Base-by-base conservation (phyloP, 1,140 invertebrate genomes). In the Sinonovacula constricta region DNA sequence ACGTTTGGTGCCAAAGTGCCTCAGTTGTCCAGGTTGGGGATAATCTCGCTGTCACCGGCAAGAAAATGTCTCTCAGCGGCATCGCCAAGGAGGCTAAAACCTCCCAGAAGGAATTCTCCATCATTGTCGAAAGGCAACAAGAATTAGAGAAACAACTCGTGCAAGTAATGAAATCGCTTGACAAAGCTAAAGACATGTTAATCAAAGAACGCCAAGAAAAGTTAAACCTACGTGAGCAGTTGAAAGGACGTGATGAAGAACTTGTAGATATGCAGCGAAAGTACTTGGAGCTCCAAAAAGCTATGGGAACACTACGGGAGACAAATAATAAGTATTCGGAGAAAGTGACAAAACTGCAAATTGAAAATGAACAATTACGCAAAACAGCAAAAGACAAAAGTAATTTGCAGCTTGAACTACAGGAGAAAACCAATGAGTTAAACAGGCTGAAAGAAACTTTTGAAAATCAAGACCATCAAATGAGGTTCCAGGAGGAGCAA, bases 241-340 rank as follows among this genome's bases (percentile, higher is more conserved):
- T 84, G 2, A 68, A 68, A 39, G 28, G 39, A 7, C 74, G 75
- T 3, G 79, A 82, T 24, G 79, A 81, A 10, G 83, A 84, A 49
- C 36, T 84, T 31, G 76, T 74, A 22, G 81, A 76, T 54, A 78
- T 84, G 79, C 79, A 82, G 45, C 68, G 81, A 31, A 84, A 81
- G 65, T 84, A 84, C 36, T 51, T 80, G 34, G 83, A 84, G 33
- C 63, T 84, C 39, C 83, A 84, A 51, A 84, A 84, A 39, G 81
- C 81, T n/a, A 82, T 84, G 79, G 66, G 78, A 2, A 82, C 69
- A 51, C 59, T 84, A n/a, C 71, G 80, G 39, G 83, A 84, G 33
- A 82, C 83, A 15, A 84, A 84, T 39, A 84, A 84, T 72, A 81
- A 81, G 60, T 84, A 79, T 36, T 75, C 79, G 4, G 81, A 84